Conservation (phyloP, 2,888 invertebrate species). For the Erpobdella octoculata region DNA sequence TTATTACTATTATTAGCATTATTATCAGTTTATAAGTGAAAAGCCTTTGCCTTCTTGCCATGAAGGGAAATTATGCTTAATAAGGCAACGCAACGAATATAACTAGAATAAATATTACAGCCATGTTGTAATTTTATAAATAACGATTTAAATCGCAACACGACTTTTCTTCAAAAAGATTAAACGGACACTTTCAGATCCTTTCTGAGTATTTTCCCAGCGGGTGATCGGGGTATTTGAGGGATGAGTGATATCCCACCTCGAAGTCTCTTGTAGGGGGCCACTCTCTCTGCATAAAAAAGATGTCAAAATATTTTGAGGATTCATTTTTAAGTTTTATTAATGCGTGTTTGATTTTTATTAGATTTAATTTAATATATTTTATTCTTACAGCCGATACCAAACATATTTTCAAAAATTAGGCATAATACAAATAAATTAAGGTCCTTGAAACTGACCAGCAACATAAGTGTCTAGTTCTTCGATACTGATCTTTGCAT, state of each 20-base stretch:
- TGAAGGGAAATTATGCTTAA: no score
- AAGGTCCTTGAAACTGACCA: neutral
- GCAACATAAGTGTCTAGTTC: constrained; percentile 23
- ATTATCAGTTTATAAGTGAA: no score
- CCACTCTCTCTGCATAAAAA: constrained; percentile 28
- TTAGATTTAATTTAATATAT: neutral
- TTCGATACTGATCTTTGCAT: constrained; percentile 5
- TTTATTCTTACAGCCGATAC: neutral
- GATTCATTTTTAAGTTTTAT: neutral
- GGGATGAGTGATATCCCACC: constrained; percentile 31
- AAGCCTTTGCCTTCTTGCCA: no score
- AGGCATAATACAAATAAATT: neutral
- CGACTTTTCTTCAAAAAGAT: no score
- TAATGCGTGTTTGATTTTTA: neutral
- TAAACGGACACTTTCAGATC: no score
- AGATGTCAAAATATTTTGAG: neutral
- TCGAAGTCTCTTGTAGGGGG: constrained; percentile 25
- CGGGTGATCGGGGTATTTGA: constrained; percentile 26
- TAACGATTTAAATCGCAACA: constrained; percentile 2
- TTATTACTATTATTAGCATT: no score
- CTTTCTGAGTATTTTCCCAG: constrained; percentile 31
- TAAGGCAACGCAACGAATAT: neutral
- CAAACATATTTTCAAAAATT: neutral
- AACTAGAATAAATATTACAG: neutral
- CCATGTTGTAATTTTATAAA: no score